A percentile compares a stretch with the other conserved stretches of the same genome.
Conservation (phyloP, 2,113 vertebrate species). For the Charadrius vociferus region DNA sequence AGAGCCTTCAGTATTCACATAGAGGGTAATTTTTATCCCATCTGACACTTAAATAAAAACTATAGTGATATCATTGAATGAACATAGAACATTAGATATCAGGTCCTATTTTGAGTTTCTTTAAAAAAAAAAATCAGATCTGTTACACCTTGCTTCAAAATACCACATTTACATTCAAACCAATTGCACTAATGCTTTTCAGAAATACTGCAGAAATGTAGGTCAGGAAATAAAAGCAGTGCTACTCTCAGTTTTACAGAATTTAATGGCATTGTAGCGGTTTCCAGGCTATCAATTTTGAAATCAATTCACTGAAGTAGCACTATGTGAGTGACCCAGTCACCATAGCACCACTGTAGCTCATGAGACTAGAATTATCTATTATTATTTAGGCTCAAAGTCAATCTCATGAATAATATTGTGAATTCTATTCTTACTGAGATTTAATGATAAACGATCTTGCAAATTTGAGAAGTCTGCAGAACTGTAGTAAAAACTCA, state of each 20-base stretch:
- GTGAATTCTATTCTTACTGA: background rate
- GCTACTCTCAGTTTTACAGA: background rate
- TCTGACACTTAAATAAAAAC: background rate
- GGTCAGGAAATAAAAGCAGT: background rate
- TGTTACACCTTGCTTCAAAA: background rate
- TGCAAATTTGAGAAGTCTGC: background rate
- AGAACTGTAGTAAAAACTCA: background rate
- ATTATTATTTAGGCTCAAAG: background rate
- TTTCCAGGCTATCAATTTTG: background rate
- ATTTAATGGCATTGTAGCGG: background rate
- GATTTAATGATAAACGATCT: background rate
- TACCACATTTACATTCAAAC: background rate
- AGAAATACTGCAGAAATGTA: slow-evolving; percentile 1
- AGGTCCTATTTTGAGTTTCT: background rate
- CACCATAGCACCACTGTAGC: background rate
- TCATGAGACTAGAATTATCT: background rate
- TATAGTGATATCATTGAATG: background rate
- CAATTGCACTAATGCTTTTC: background rate
- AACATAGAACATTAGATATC: background rate
- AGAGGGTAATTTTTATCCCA: background rate
- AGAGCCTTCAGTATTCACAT: background rate
- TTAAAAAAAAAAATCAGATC: background rate
- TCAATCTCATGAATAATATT: background rate
- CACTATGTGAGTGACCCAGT: background rate
- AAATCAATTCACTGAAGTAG: background rate